Conservation (phyloP, 2,888 invertebrate genomes). For the Bruchidius siliquastri region DNA sequence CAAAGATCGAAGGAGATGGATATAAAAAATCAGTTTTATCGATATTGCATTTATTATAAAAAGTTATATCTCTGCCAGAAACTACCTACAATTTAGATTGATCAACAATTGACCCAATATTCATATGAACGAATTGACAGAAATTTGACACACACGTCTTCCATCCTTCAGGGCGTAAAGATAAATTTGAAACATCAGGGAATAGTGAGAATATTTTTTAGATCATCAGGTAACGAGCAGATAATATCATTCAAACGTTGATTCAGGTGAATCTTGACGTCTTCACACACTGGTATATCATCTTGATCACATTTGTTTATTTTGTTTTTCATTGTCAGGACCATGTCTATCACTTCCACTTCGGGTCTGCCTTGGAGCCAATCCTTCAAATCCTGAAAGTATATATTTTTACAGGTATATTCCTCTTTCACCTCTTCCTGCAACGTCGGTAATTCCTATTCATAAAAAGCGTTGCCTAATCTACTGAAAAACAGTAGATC, state of each 20-base stretch:
- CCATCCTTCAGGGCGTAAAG: not conserved
- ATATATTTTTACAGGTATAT: not conserved
- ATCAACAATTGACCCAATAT: not conserved
- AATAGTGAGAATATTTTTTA: constrained; percentile 72
- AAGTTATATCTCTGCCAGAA: not conserved
- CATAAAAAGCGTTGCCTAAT: too few relatives aligned
- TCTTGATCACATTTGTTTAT: constrained; percentile 59
- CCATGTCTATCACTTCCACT: constrained; percentile 97
- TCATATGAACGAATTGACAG: not conserved
- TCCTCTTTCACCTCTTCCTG: too few relatives aligned
- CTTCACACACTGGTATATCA: constrained; percentile 52
- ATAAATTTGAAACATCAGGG: constrained; percentile 36
- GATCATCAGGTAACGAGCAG: constrained; percentile 78
- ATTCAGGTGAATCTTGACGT: constrained; percentile 61
- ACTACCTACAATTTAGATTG: not conserved
- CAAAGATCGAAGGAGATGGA: too few relatives aligned
- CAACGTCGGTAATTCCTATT: too few relatives aligned
- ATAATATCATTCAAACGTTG: constrained; percentile 76
- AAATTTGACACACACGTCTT: not conserved
- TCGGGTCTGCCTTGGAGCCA: constrained; percentile 93
- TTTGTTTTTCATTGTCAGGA: constrained; percentile 86
- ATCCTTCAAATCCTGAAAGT: constrained; percentile 72
- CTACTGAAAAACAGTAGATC: too few relatives aligned
- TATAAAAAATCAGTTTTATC: too few relatives aligned
- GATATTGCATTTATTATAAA: not conserved